A percentile compares a stretch with the other conserved stretches of the same genome.
phyloP scores from a whole-genome alignment of 2,113 vertebrate species.

The Copsychus sechellarum region DNA sequence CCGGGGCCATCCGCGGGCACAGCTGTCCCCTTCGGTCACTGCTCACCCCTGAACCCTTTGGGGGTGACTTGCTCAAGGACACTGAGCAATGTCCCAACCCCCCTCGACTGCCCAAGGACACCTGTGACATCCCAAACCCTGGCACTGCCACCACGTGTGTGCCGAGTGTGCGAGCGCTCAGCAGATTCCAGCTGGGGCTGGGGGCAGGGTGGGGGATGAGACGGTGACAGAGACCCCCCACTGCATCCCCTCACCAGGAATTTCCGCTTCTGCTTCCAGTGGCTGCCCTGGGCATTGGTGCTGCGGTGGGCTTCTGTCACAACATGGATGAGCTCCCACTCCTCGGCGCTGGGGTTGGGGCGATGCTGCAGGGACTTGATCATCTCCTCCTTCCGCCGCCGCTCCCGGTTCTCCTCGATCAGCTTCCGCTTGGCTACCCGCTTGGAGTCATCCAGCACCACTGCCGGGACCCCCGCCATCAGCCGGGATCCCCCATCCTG shows the following conservation, averaged over 20 bases:
- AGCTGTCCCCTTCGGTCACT: slow-evolving; percentile 62
- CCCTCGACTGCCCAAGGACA: background rate
- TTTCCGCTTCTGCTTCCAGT: slow-evolving; percentile 98
- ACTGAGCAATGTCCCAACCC: background rate
- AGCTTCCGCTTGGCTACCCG: slow-evolving; percentile 95
- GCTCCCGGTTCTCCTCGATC: slow-evolving; percentile 96
- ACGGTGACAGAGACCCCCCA: rapidly evolving
- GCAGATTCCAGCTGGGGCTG: background rate
- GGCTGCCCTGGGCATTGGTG: slow-evolving; percentile 95
- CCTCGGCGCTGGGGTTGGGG: slow-evolving; percentile 86
- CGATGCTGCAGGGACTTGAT: slow-evolving; percentile 88
- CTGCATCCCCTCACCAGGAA: slow-evolving; percentile 84
- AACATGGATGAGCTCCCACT: slow-evolving; percentile 94
- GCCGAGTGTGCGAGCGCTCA: rapidly evolving
- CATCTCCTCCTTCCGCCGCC: slow-evolving; percentile 92
- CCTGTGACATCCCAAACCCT: background rate
- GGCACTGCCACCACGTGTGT: rapidly evolving
- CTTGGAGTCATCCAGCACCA: slow-evolving; percentile 95
- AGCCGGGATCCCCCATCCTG: background rate
- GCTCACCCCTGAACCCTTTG: slow-evolving; percentile 18
- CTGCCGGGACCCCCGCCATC: slow-evolving; percentile 56
- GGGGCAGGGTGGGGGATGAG: rapidly evolving
- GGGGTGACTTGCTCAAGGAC: slow-evolving; percentile 46
- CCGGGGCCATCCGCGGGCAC: background rate
- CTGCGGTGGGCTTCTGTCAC: slow-evolving; percentile 93